Base-by-base conservation (phyloP, 2,888 invertebrate genomes). In the Pollenia angustigena region DNA sequence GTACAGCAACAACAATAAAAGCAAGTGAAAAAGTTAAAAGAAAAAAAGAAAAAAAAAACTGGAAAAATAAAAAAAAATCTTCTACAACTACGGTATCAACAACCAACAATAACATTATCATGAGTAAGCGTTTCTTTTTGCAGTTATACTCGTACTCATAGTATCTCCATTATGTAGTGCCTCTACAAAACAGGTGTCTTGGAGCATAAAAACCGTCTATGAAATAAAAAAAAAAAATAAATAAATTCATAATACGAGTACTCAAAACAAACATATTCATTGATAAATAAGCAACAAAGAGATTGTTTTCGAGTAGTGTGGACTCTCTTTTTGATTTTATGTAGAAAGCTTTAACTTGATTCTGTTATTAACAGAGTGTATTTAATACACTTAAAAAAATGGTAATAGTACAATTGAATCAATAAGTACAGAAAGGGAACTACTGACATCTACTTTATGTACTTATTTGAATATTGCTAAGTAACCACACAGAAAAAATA, bases 81-180 rank as follows among this genome's bases (percentile, higher is more conserved):
- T 75, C 68, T 68, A 71, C 60, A 66, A 66, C 52, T 76, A 68
- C 71, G 66, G 64, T 76, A 76, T 72, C 72, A 69, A 42, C 81
- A 83, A 68, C 64, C 81, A 81, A 76, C 81, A 85, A 81, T 85
- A 84, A 87, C 81, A 87, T 81, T 81, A 84, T 62, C 78, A 87
- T 84, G 87, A 84, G 87, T 87, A 78, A 85, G 78, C 81, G 84
- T 78, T 78, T 86, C 69, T 71, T 72, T 32, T 50, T 64, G 71
- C 82, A 84, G 79, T 60, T 79, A 79, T 69, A 23, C 32, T 60
- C 50, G 50, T 56, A 71, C 44, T 81, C 81, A 48, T 42, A 32
- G 32, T 32, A 32, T 32, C 32, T 32, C 32, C 32, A 32, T 32
- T 32, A 52, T 50, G 44, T 23, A 52, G 60, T 62, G 52, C 40